Evolutionary conservation across 2,797 vertebrate genomes (phyloP).

Genomic region (Chromis chromis): DNA sequence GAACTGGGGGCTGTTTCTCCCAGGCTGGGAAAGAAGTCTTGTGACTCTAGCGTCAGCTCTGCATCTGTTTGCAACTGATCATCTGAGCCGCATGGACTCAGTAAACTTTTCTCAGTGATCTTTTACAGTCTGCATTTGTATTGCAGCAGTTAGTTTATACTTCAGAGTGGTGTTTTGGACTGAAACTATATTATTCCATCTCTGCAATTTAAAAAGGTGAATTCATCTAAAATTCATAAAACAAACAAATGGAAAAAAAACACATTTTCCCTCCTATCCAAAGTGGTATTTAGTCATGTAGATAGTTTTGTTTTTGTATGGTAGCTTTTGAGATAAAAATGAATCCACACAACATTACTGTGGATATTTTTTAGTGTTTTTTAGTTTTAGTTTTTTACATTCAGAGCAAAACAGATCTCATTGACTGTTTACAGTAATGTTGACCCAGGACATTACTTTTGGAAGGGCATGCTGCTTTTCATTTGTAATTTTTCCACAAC

Average conservation of each 20-base stretch:
- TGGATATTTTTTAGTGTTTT: conserved; percentile 6
- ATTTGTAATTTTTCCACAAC: conserved; percentile 7
- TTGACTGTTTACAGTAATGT: neutral
- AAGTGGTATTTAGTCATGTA: neutral
- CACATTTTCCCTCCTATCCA: neutral
- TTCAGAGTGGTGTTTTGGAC: neutral
- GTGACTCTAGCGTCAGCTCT: conserved; percentile 85
- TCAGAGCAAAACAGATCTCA: neutral
- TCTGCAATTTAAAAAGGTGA: neutral
- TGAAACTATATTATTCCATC: neutral
- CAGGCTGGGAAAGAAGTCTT: conserved; percentile 82
- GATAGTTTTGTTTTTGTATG: neutral
- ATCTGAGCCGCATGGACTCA: conserved; percentile 79
- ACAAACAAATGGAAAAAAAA: neutral
- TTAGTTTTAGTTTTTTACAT: neutral
- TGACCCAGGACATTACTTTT: neutral
- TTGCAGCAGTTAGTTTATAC: conserved; percentile 24
- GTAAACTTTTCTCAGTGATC: conserved; percentile 67
- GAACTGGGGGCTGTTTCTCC: conserved; percentile 80
- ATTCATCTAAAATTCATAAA: neutral
- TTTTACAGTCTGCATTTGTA: conserved; percentile 61
- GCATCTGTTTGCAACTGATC: conserved; percentile 85
- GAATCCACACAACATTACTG: conserved; percentile 6
- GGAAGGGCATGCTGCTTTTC: neutral
- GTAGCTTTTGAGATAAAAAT: conserved; percentile 2